A percentile compares a stretch with the other conserved stretches of the same genome.
phyloP scores from a whole-genome alignment of 2,888 invertebrate species.

The Cephus spinipes region DNA sequence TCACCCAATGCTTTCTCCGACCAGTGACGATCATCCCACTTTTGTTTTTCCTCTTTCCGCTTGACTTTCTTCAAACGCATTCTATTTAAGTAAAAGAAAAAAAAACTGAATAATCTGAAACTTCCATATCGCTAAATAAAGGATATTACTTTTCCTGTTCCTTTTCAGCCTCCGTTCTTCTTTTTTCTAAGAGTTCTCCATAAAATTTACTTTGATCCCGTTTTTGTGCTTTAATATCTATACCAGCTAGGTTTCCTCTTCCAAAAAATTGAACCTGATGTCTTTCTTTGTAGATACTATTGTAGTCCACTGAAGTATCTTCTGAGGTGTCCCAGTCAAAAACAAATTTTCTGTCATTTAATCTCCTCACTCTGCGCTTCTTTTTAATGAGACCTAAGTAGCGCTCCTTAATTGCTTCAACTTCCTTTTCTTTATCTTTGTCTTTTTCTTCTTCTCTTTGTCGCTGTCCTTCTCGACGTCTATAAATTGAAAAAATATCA shows the following conservation, averaged over 20 bases:
- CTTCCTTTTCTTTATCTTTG: conserved; percentile 92
- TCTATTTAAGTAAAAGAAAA: conserved; percentile 35
- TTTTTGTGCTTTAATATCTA: conserved; percentile 96
- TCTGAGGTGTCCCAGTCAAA: conserved; percentile 99
- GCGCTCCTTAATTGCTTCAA: conserved; percentile 95
- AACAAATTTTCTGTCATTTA: conserved; percentile 99
- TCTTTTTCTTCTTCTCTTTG: conserved; percentile 71
- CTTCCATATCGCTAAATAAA: neutral
- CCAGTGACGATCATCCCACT: conserved; percentile 99
- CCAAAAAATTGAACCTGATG: conserved; percentile 99
- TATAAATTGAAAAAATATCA: conserved; percentile 23
- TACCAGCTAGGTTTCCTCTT: conserved; percentile 96
- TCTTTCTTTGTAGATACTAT: conserved; percentile 94
- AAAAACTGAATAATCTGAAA: conserved; percentile 12
- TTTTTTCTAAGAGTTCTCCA: conserved; percentile 92
- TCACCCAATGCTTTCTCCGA: conserved; percentile 92
- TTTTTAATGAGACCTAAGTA: conserved; percentile 95
- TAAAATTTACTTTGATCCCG: conserved; percentile 98
- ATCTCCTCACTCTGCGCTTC: conserved; percentile 88
- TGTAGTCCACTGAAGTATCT: conserved; percentile 98
- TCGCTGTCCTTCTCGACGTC: conserved; percentile 61
- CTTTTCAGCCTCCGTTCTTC: conserved; percentile 96
- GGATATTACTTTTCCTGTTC: conserved; percentile 84
- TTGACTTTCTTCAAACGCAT: conserved; percentile 91
- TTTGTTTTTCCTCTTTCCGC: conserved; percentile 96